A percentile compares a stretch with the other conserved stretches of the same genome.
These are phyloP conservation scores for Acridotheres tristis DNA, from an alignment of 2,797 vertebrate genomes.

Conservation along the genomic window DNA sequence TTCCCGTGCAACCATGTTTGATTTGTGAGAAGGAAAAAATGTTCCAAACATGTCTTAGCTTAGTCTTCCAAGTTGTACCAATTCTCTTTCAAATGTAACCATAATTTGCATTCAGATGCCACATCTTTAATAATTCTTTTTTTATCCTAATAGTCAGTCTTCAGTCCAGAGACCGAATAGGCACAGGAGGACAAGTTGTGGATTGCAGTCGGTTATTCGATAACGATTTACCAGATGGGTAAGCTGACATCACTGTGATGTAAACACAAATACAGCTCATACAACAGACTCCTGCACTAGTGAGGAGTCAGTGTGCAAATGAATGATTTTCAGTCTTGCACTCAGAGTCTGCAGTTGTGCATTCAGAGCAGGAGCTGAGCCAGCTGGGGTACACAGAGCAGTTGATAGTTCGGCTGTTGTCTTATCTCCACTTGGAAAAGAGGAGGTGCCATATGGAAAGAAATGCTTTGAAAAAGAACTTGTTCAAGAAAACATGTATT, in stretches of 20 bases:
- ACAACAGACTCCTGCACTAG: neutral
- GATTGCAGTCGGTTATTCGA: slow-evolving; percentile 96
- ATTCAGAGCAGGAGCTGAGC: neutral
- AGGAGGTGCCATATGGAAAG: neutral
- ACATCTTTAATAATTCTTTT: slow-evolving; percentile 51
- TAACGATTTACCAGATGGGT: slow-evolving; percentile 96
- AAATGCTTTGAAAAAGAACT: neutral
- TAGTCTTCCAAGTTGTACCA: neutral
- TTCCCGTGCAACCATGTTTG: neutral
- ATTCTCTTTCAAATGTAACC: neutral
- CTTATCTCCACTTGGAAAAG: neutral
- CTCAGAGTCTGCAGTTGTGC: neutral
- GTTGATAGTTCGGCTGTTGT: neutral
- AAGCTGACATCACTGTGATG: slow-evolving; percentile 52
- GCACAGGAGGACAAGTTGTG: slow-evolving; percentile 92
- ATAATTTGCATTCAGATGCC: slow-evolving; percentile 1
- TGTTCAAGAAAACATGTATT: neutral
- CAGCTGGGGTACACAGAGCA: neutral
- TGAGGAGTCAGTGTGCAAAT: neutral
- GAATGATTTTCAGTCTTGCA: neutral
- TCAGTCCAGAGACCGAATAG: slow-evolving; percentile 94
- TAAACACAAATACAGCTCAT: neutral
- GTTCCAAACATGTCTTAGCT: neutral
- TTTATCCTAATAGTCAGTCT: slow-evolving; percentile 86
- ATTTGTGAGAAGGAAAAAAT: neutral